These are phyloP conservation scores for Bombus waltoni DNA, from an alignment of 1,140 invertebrate species.

Conservation along the genomic window DNA sequence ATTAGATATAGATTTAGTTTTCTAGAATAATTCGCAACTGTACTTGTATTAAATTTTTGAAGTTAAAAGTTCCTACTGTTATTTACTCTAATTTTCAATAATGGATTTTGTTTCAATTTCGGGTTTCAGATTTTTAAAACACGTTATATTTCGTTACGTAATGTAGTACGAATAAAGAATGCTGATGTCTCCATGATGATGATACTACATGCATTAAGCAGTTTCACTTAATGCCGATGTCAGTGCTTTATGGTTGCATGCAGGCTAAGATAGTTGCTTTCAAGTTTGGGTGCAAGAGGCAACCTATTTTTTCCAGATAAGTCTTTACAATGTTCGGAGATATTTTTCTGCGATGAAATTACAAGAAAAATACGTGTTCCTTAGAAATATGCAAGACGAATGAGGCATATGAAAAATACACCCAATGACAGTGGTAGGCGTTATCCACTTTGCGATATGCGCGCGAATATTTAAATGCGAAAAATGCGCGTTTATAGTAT, in stretches of 20 bases:
- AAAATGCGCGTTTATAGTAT: neutral
- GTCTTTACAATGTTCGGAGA: neutral
- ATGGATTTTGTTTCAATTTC: too few species aligned
- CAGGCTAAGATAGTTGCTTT: neutral
- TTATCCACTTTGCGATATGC: neutral
- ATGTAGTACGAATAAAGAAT: neutral
- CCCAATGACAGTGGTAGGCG: neutral
- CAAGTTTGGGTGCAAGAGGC: neutral
- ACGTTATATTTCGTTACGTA: neutral
- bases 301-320: neutral
- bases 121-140: neutral
- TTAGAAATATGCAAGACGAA: neutral
- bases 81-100: neutral
- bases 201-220: neutral
- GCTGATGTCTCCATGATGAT: neutral
- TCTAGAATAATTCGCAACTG: neutral
- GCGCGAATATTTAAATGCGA: neutral
- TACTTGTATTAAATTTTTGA: too few species aligned
- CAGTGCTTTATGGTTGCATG: neutral
- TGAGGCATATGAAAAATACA: neutral
- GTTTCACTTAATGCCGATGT: neutral
- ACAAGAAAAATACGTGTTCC: neutral
- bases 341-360: slow-evolving; percentile 23
- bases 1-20: neutral
- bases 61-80: neutral